A percentile compares a stretch with the other conserved stretches of the same genome.
phyloP scores from a whole-genome alignment of 2,113 vertebrate species.

The Bos indicus region DNA sequence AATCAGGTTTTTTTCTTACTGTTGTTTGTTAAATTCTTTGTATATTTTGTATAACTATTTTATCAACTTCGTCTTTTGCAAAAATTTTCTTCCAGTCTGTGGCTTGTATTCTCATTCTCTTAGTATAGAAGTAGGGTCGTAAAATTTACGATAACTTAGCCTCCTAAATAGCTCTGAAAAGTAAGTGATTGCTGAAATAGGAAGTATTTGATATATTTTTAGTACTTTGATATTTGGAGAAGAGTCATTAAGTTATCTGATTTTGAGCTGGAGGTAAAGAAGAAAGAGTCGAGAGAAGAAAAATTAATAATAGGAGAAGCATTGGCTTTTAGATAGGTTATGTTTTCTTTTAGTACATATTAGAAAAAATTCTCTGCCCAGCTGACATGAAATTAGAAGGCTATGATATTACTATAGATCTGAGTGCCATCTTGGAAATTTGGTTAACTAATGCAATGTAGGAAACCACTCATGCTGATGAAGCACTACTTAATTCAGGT shows the following conservation, averaged over 20 bases:
- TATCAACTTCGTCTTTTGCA: not conserved
- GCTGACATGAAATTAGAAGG: constrained; percentile 52
- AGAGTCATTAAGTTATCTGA: not conserved
- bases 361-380: constrained; percentile 58
- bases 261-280: not conserved
- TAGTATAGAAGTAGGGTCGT: not conserved
- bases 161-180: not conserved
- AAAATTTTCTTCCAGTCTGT: not conserved
- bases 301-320: not conserved
- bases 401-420: constrained; percentile 26
- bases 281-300: not conserved
- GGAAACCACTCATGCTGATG: constrained; percentile 58
- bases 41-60: not conserved
- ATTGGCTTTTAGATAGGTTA: not conserved
- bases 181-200: not conserved
- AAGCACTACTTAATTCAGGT: constrained; percentile 66
- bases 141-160: not conserved
- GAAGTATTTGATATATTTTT: not conserved
- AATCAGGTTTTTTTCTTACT: not conserved
- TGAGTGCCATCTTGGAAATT: constrained; percentile 65
- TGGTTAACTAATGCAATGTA: constrained; percentile 49
- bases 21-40: not conserved
- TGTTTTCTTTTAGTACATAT: constrained; percentile 36
- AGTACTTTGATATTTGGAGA: not conserved
- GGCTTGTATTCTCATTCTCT: not conserved